Conservation (phyloP, 92 coral and sea anemone genomes). For the Porites cylindrica region DNA sequence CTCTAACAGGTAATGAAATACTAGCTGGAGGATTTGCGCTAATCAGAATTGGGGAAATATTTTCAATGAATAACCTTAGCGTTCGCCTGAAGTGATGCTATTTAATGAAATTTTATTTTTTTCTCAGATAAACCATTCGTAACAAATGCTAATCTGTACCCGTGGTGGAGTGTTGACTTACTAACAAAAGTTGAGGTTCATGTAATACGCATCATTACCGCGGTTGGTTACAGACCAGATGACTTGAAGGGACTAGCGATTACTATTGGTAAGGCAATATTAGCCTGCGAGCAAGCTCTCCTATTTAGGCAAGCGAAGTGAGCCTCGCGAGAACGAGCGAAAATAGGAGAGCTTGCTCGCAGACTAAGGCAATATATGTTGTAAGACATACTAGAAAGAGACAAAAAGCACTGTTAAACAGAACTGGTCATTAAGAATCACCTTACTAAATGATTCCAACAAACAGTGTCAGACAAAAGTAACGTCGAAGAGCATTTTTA, state of each 20-base stretch:
- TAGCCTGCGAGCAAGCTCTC: neutral
- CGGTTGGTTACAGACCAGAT: neutral
- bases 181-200: neutral
- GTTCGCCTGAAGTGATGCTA: neutral
- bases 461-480: no score
- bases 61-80: neutral
- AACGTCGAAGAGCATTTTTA: no score
- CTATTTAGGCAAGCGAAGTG: no score
- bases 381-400: no score
- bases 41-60: no score
- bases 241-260: neutral
- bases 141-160: neutral
- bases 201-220: slow-evolving; percentile 24
- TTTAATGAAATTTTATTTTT: neutral
- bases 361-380: neutral
- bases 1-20: no score
- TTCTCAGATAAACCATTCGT: neutral
- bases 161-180: slow-evolving; percentile 29
- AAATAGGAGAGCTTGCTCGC: no score
- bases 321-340: no score
- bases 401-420: no score
- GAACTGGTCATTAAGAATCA: no score
- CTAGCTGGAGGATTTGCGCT: no score
- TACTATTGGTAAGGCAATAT: neutral
- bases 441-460: no score